These are phyloP conservation scores for Operophtera brumata DNA, from an alignment of 2,888 invertebrate species.

Conservation along the genomic window DNA sequence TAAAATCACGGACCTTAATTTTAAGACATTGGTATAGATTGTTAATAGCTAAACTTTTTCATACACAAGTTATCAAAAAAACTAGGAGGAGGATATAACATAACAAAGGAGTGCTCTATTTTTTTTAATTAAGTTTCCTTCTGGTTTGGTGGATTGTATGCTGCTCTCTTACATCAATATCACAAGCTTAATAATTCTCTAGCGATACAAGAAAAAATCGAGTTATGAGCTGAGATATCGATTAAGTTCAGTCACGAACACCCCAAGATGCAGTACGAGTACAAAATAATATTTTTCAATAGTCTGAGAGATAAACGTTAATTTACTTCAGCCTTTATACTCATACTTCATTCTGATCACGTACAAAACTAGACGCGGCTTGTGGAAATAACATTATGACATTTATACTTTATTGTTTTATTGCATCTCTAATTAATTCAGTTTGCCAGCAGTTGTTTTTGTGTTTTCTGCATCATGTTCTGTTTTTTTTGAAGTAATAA, in stretches of 20 bases:
- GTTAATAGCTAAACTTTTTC: too few species aligned
- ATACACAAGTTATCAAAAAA: too few species aligned
- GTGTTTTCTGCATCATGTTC: neutral
- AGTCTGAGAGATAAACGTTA: constrained; percentile 25
- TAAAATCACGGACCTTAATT: neutral
- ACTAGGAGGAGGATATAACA: too few species aligned
- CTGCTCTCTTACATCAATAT: neutral
- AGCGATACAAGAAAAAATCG: neutral
- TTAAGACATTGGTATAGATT: too few species aligned
- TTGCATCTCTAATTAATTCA: constrained; percentile 36
- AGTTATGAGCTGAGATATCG: constrained; percentile 10
- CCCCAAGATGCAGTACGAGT: constrained; percentile 25
- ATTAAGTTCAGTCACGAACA: constrained; percentile 22
- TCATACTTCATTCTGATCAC: constrained; percentile 37
- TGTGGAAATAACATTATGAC: constrained; percentile 35
- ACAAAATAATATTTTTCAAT: constrained; percentile 30
- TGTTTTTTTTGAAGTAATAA: neutral
- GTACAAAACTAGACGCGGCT: constrained; percentile 31
- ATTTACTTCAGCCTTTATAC: constrained; percentile 16
- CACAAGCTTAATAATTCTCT: neutral
- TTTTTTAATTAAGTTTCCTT: too few species aligned
- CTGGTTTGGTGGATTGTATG: too few species aligned
- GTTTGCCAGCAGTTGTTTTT: constrained; percentile 1
- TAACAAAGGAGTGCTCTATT: too few species aligned
- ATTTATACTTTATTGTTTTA: constrained; percentile 38